Evolutionary conservation across 1,140 invertebrate species (phyloP).

Genomic region (Pogonomyrmex californicus): DNA sequence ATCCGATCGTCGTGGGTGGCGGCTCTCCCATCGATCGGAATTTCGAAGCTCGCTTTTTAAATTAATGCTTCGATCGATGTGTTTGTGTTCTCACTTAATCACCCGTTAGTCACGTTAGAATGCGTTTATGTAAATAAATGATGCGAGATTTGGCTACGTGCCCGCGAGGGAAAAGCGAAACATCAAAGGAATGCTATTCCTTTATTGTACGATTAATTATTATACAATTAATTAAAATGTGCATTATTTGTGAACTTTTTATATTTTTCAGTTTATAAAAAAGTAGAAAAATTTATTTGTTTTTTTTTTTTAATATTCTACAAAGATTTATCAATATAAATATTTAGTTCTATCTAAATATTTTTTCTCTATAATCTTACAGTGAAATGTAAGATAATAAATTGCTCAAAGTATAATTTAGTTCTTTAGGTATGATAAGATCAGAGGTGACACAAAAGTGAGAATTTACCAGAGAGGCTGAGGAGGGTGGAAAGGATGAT

Average conservation of each 20-base stretch:
- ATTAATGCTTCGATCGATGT: slow-evolving; percentile 48
- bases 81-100: slow-evolving; percentile 53
- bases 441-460: slow-evolving; percentile 43
- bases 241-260: neutral
- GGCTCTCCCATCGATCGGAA: slow-evolving; percentile 31
- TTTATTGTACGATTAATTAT: neutral
- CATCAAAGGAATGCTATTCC: neutral
- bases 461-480: slow-evolving; percentile 47
- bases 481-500: neutral
- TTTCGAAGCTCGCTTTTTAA: slow-evolving; percentile 45
- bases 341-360: neutral
- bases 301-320: neutral
- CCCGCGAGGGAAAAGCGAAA: slow-evolving; percentile 39
- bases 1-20: slow-evolving; percentile 58
- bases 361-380: neutral
- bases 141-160: slow-evolving; percentile 60
- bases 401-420: neutral
- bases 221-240: neutral
- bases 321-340: neutral
- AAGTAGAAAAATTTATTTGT: neutral
- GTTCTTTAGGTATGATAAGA: slow-evolving; percentile 26
- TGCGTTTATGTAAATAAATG: slow-evolving; percentile 75
- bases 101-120: slow-evolving; percentile 63
- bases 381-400: neutral
- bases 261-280: neutral